Evolutionary conservation across 2,797 vertebrate species (phyloP).

Genomic region (Malurus leucopterus): DNA sequence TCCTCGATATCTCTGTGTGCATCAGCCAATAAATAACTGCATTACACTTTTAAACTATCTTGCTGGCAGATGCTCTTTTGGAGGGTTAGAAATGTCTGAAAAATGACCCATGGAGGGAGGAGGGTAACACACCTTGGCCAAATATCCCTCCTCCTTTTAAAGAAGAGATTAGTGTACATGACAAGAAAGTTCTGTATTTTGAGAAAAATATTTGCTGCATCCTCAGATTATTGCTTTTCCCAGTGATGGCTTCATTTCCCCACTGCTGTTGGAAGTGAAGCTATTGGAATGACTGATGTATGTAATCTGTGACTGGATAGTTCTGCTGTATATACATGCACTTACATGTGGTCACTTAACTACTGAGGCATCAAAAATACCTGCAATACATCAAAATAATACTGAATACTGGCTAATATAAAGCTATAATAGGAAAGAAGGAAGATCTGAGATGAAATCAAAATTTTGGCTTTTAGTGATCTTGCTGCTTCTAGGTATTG

Average conservation of each 20-base stretch:
- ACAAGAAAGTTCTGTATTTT: constrained; percentile 4
- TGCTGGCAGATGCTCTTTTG: neutral
- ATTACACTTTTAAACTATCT: neutral
- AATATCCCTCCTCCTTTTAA: neutral
- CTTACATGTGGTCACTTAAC: constrained; percentile 27
- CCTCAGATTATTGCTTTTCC: constrained; percentile 37
- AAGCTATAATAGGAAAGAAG: neutral
- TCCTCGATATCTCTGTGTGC: neutral
- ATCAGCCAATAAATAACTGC: neutral
- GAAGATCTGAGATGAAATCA: neutral
- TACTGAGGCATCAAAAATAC: constrained; percentile 4
- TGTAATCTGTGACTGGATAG: constrained; percentile 24
- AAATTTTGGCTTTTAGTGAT: neutral
- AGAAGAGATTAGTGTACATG: neutral
- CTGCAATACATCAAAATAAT: constrained; percentile 34
- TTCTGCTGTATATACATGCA: constrained; percentile 30
- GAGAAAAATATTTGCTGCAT: neutral
- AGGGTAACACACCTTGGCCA: neutral
- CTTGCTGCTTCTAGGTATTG: neutral
- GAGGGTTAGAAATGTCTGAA: neutral
- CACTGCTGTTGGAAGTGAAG: neutral
- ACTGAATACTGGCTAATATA: neutral
- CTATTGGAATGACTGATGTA: constrained; percentile 46
- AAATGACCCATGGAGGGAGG: neutral
- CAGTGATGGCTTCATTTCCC: constrained; percentile 21